Conservation (phyloP, 2,797 vertebrate species). For the Manis pentadactyla region DNA sequence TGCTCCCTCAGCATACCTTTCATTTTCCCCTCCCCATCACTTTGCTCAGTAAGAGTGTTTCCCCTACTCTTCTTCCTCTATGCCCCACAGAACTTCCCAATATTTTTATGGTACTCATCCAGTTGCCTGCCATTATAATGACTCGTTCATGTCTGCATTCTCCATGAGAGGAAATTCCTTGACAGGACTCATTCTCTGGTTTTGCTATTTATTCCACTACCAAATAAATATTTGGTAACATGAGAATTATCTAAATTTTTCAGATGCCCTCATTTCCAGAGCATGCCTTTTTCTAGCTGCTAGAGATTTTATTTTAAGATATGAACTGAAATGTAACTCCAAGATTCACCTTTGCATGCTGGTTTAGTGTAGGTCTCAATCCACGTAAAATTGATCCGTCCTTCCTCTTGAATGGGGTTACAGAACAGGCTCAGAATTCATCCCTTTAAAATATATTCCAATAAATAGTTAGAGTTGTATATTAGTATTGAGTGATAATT, state of each 20-base stretch:
- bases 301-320: slow-evolving; percentile 48
- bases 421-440: slow-evolving; percentile 55
- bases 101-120: neutral
- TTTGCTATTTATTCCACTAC: slow-evolving; percentile 26
- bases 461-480: slow-evolving; percentile 18
- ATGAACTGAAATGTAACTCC: slow-evolving; percentile 23
- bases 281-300: neutral
- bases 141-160: slow-evolving; percentile 5
- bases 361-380: neutral
- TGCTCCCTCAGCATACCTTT: neutral
- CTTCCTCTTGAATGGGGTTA: slow-evolving; percentile 26
- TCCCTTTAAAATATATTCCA: slow-evolving; percentile 73
- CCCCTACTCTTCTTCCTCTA: neutral
- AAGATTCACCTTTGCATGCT: slow-evolving; percentile 63
- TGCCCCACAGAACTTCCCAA: neutral
- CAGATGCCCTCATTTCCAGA: slow-evolving; percentile 39
- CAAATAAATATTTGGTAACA: slow-evolving; percentile 29
- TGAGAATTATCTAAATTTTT: slow-evolving; percentile 24
- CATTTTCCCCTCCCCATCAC: neutral
- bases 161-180: slow-evolving; percentile 12
- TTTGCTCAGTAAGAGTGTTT: neutral
- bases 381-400: slow-evolving; percentile 35
- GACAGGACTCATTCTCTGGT: slow-evolving; percentile 3
- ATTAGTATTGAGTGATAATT: neutral
- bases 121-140: neutral